A percentile compares a stretch with the other conserved stretches of the same genome.
phyloP scores from a whole-genome alignment of 2,113 vertebrate species.

The Xiphophorus maculatus region DNA sequence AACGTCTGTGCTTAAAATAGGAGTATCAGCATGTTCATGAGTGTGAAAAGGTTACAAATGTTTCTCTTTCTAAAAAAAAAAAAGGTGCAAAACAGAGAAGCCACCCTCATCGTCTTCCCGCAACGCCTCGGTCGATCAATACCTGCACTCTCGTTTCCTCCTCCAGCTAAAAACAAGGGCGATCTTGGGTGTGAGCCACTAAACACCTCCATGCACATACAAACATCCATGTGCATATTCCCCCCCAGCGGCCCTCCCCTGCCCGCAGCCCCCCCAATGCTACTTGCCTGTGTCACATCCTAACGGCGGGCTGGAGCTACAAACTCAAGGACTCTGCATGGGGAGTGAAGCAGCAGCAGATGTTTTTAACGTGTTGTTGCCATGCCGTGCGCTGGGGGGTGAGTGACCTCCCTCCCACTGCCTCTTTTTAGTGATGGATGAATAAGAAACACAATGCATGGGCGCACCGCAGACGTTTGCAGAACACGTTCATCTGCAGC shows the following conservation, averaged over 20 bases:
- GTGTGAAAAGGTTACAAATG: background rate
- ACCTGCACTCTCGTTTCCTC: slow-evolving; percentile 20
- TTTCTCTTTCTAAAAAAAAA: slow-evolving; percentile 16
- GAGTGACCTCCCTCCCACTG: slow-evolving; percentile 33
- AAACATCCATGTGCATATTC: background rate
- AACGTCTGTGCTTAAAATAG: slow-evolving; percentile 15
- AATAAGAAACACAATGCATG: slow-evolving; percentile 10
- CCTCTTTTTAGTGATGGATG: slow-evolving; percentile 4
- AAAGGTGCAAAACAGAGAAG: slow-evolving; percentile 15
- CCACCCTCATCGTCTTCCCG: slow-evolving; percentile 35
- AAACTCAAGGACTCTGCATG: slow-evolving; percentile 50
- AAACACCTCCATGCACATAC: slow-evolving; percentile 2
- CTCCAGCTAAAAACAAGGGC: slow-evolving; percentile 41
- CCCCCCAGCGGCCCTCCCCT: background rate
- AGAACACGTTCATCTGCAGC: background rate
- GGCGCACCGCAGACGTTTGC: background rate
- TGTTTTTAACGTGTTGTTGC: slow-evolving; percentile 31
- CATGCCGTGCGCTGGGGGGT: slow-evolving; percentile 12
- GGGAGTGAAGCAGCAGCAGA: background rate
- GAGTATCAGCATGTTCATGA: background rate
- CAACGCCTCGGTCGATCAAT: slow-evolving; percentile 41
- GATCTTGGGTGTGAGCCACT: slow-evolving; percentile 42
- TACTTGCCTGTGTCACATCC: slow-evolving; percentile 11
- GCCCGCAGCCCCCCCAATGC: slow-evolving; percentile 6
- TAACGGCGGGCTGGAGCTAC: slow-evolving; percentile 27